Base-by-base conservation (phyloP, 2,113 vertebrate genomes). In the Archocentrus centrarchus region DNA sequence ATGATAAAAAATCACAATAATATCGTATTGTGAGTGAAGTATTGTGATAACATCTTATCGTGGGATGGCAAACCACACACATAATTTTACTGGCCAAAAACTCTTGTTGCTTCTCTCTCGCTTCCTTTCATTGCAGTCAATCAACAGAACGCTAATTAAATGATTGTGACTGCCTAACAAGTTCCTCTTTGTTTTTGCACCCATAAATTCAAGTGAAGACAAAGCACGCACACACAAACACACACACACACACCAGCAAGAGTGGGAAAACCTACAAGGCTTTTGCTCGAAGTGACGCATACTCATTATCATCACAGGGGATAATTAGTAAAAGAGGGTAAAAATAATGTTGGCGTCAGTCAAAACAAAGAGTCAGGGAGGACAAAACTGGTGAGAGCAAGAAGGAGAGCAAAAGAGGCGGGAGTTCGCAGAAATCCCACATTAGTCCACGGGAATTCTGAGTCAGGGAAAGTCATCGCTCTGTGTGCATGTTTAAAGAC, bases 91-190 rank as follows among this genome's bases (percentile, higher is more conserved):
- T 77, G 78, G 37, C 57, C 81, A 24, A 59, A 59, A 50, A 55
- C 30, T 30, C 30, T 59, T 77, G 53, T 30, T 7, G 11, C 78
- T 37, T 62, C 63, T 58, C 70, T 17, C 58, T 66, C 79, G 57
- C 24, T 17, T 68, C 35, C 64, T 88, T 63, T 83, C 77, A 81
- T 44, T 75, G 66, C 75, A 83, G 59, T 79, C 88, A 82, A 84
- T 83, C 89, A 89, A 47, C 90, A 64, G 50, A 84, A 79, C 93
- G 92, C 92, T 94, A 96, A 96, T 95, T 95, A 92, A 94, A 95
- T 95, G 96, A 96, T 95, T 94, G 94, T 92, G 91, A 96, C 91
- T 44, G 92, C 86, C 94, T 92, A 96, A 97, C 97, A 97, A 97
- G 95, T 95, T 92, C 89, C 89, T 94, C 96, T 97, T 97, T 97